A percentile compares a stretch with the other conserved stretches of the same genome.
phyloP scores from a whole-genome alignment of 2,888 invertebrate species.

The Torymus aiolomorphi region DNA sequence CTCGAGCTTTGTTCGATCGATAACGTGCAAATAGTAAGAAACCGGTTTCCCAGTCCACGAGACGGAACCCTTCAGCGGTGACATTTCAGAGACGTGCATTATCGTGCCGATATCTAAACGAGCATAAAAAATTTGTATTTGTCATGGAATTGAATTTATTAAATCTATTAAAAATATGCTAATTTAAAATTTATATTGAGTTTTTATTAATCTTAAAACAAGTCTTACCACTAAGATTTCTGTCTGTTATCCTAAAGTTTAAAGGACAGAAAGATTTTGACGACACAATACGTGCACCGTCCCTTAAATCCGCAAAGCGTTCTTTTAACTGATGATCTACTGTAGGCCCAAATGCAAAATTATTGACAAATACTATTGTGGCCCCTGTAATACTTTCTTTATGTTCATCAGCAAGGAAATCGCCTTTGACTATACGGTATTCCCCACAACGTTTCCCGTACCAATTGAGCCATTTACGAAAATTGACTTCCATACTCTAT shows the following conservation, averaged over 20 bases:
- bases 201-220: neutral
- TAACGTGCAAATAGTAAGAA: constrained; percentile 98
- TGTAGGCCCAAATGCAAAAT: constrained; percentile 98
- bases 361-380: constrained; percentile 98
- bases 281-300: constrained; percentile 97
- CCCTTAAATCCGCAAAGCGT: constrained; percentile 95
- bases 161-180: neutral
- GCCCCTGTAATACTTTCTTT: constrained; percentile 95
- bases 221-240: constrained; percentile 90
- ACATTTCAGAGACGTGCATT: constrained; percentile 98
- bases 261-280: constrained; percentile 99
- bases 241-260: constrained; percentile 97
- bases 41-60: constrained; percentile 99
- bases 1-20: constrained; percentile 97
- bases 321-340: constrained; percentile 98
- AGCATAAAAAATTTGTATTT: neutral
- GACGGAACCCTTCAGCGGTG: constrained; percentile 95
- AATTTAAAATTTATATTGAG: neutral
- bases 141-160: no score
- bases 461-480: constrained; percentile 98
- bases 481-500: constrained; percentile 91
- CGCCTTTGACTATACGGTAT: constrained; percentile 94
- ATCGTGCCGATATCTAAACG: constrained; percentile 94
- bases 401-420: constrained; percentile 94
- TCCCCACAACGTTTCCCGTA: constrained; percentile 96